phyloP scores from a whole-genome alignment of 1,140 invertebrate species.

The Plodia interpunctella region DNA sequence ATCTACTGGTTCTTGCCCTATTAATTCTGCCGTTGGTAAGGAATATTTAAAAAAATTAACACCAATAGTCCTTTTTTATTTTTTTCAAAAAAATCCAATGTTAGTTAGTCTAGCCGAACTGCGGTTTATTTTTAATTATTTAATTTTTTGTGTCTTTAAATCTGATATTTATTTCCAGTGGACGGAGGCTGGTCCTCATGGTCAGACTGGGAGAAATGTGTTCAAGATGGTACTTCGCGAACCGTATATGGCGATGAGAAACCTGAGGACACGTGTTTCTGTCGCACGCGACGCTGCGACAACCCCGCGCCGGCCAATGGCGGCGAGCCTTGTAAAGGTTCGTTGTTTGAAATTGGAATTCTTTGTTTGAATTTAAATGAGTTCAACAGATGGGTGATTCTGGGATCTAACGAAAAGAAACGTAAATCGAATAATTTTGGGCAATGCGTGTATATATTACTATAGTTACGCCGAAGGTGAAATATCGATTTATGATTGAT shows the following conservation, averaged over 20 bases:
- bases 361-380: too few species aligned
- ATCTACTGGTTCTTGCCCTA: constrained; percentile 80
- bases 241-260: constrained; percentile 55
- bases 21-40: constrained; percentile 79
- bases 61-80: too few species aligned
- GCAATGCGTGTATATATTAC: too few species aligned
- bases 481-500: too few species aligned
- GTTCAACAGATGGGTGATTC: too few species aligned
- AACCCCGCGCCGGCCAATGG: constrained; percentile 89
- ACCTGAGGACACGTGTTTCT: constrained; percentile 84
- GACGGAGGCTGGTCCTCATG: constrained; percentile 88
- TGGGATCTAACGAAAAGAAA: too few species aligned
- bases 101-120: too few species aligned
- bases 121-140: too few species aligned
- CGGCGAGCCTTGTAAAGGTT: constrained; percentile 81
- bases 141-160: background rate
- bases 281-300: constrained; percentile 87
- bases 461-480: too few species aligned
- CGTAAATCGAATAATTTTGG: too few species aligned
- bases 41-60: too few species aligned
- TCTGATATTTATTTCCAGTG: constrained; percentile 60
- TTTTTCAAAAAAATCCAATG: too few species aligned
- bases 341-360: constrained; percentile 10
- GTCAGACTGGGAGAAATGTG: constrained; percentile 83
- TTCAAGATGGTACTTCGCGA: constrained; percentile 65